A percentile compares a stretch with the other conserved stretches of the same genome.
Evolutionary conservation across 2,113 vertebrate genomes (phyloP).

Genomic region (Mormyrus lacerda): DNA sequence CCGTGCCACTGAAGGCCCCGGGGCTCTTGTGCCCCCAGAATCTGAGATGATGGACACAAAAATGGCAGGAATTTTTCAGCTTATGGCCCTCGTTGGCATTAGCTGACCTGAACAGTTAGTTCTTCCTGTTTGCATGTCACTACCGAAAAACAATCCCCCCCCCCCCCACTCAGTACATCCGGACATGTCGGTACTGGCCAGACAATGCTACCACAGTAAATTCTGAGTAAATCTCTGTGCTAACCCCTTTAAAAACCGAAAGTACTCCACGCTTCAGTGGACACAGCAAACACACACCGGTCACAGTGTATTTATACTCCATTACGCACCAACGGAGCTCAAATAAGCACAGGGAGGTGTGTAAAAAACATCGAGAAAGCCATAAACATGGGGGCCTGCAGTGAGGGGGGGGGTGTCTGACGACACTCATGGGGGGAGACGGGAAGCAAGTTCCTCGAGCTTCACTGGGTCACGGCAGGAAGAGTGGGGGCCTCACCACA

Average conservation of each 20-base stretch:
- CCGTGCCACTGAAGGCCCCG: not conserved
- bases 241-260: not conserved
- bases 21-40: not conserved
- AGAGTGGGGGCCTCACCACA: not conserved
- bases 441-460: not conserved
- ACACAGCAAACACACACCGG: not conserved
- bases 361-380: not conserved
- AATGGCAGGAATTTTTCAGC: not conserved
- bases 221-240: not conserved
- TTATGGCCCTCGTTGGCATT: not conserved
- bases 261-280: not conserved
- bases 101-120: not conserved
- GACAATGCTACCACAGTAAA: not conserved
- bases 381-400: not conserved
- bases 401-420: not conserved
- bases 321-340: not conserved
- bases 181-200: not conserved
- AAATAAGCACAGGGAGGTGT: not conserved
- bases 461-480: not conserved
- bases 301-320: not conserved
- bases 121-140: not conserved
- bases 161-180: not conserved
- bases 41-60: not conserved
- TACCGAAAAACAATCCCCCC: not conserved
- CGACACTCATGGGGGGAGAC: not conserved